phyloP scores from a whole-genome alignment of 2,797 vertebrate genomes.

The Champsocephalus esox region DNA sequence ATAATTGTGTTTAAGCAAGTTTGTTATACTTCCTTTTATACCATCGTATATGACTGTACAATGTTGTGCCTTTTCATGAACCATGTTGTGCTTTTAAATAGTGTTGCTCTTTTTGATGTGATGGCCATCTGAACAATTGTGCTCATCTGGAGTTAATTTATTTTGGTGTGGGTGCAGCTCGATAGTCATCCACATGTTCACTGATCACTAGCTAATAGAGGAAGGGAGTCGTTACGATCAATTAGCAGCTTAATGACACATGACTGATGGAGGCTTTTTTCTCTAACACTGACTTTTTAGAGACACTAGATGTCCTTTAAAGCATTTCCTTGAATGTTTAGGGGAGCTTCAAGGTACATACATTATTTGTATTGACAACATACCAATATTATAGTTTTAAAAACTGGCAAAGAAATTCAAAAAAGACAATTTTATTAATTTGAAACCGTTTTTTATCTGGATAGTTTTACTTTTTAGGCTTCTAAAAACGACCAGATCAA shows the following conservation, averaged over 20 bases:
- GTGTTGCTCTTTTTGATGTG: slow-evolving; percentile 61
- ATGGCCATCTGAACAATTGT: slow-evolving; percentile 66
- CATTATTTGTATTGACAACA: no score
- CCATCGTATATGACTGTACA: background rate
- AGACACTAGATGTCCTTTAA: background rate
- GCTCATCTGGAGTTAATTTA: slow-evolving; percentile 62
- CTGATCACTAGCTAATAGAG: slow-evolving; percentile 55
- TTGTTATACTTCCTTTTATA: background rate
- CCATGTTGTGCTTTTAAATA: slow-evolving; percentile 47
- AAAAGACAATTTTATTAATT: no score
- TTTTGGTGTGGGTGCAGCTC: slow-evolving; percentile 55
- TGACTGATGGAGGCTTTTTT: slow-evolving; percentile 50
- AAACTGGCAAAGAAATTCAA: no score
- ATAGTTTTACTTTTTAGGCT: background rate
- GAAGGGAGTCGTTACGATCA: slow-evolving; percentile 46
- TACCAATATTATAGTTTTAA: no score
- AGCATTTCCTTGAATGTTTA: no score
- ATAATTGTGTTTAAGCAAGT: background rate
- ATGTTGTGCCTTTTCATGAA: background rate
- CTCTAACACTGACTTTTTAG: slow-evolving; percentile 14
- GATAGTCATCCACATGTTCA: slow-evolving; percentile 68
- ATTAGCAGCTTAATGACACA: slow-evolving; percentile 72
- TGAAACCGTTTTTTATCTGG: no score
- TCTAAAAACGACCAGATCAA: background rate
- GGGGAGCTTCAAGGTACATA: background rate